Evolutionary conservation across 2,797 vertebrate genomes (phyloP), one percentile per base, ranked within the genome.

Genomic region (Tragelaphus eurycerus): DNA sequence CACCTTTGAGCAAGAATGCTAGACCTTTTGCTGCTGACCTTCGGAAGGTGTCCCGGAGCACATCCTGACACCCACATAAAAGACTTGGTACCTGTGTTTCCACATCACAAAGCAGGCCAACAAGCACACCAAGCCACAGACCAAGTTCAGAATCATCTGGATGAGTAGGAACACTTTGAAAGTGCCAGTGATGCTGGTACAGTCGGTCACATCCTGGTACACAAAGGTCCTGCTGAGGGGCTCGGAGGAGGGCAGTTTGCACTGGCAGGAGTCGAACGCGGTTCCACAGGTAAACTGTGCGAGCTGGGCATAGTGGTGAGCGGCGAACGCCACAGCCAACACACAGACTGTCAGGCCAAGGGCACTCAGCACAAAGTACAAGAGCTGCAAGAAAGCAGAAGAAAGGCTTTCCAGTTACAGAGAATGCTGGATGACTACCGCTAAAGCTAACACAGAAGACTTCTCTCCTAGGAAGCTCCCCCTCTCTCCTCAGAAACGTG

Each of bases 81-180:
- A 99, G 93, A 99, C 99, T 98, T 99, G 99, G 98, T 99, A 99
- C 38, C 99, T 99, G 97, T 99, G 99, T 97, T 99, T 99, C 99
- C 99, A 99, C 99, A 99, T 99, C 98, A 99, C 97, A 16, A 99
- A 99, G 97, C 99, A 99, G 0, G 98, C 99, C 0, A 96, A 23
- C 21, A 99, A 98, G 43, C 99, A 99, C 97, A 99, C 98, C 0
- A 99, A 93, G 0, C 99, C 99, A 17, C 99, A 98, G 17, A 97
- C 94, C 98, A 99, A 96, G 98, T 99, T 99, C 89, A 99, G 99
- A 71, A 99, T 95, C 90, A 99, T 99, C 99, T 99, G 99, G 97
- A 99, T 97, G 4, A 99, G 98, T 91, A 99, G 98, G 98, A 99
- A 99, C 52, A 99, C 94, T 13, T 98, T 97, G 94, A 99, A 99